Percentiles rank a stretch among this genome's conserved stretches.
Conservation (phyloP, 2,888 invertebrate species). For the Himalopsyche kuldschensis region DNA sequence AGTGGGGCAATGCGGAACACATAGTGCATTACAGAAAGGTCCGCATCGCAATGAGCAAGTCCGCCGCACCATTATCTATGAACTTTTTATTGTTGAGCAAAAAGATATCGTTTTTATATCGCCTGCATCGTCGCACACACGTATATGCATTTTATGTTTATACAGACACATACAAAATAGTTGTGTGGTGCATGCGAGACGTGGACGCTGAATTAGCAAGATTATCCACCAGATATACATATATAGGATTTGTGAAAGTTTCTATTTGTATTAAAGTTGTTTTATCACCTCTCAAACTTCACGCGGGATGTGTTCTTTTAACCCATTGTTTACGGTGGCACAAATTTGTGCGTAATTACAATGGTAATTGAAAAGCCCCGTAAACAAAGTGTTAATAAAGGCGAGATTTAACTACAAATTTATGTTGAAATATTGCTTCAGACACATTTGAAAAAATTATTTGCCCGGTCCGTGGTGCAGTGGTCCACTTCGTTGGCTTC, state of each 20-base stretch:
- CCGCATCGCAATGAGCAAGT: constrained; percentile 22
- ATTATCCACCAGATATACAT: not conserved
- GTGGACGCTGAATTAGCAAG: not conserved
- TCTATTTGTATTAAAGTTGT: not conserved
- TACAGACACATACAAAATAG: not conserved
- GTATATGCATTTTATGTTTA: not conserved
- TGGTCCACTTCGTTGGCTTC: too few species aligned
- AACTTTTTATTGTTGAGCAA: not conserved
- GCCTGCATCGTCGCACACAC: not conserved
- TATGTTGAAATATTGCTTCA: too few species aligned
- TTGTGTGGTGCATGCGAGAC: not conserved
- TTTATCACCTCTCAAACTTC: too few species aligned
- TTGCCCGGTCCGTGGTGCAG: too few species aligned
- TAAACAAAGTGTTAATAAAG: too few species aligned
- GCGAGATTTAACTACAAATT: too few species aligned
- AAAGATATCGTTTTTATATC: constrained; percentile 7
- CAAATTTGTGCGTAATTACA: too few species aligned
- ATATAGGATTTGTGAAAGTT: not conserved
- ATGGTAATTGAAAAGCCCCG: too few species aligned
- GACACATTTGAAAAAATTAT: too few species aligned
- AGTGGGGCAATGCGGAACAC: not conserved
- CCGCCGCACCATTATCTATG: not conserved
- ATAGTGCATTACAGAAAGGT: constrained; percentile 10
- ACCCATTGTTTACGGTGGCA: too few species aligned
- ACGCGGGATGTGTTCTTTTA: too few species aligned